Evolutionary conservation across 2,113 vertebrate genomes (phyloP), one percentile per base, ranked within the genome.

Genomic region (Pycnonotus jocosus): DNA sequence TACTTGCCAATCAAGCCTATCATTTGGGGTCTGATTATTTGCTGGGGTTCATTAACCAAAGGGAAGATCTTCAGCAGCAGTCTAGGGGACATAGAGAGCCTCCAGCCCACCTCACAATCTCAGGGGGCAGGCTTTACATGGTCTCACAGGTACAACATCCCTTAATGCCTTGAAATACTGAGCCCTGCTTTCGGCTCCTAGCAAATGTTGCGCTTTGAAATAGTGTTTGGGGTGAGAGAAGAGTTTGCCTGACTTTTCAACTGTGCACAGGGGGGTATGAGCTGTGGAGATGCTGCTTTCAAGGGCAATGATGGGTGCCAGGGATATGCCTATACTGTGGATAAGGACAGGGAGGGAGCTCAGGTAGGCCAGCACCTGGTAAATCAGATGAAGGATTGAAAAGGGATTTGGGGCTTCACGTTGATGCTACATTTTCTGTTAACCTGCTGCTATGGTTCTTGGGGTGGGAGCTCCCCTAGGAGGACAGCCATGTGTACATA

Each of bases 281-380:
- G 12, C 11, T 37, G 37, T 10, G 3, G 9, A 4, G 5, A 19
- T 3, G 3, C 24, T 57, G 3, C 30, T 61, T 47, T 56, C 40
- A 64, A 77, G 37, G 44, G 28, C 37, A 61, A 4, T 31, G 17
- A 5, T 69, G 28, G 10, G 17, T 80, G 13, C 8, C 9, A 31
- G 21, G n/a, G 13, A 8, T 48, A 12, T 4, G 1, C 19, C 48
- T 37, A 40, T 7, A n/a, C 2, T 4, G 1, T 0, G 3, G 35
- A 12, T 0, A 8, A 73, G n/a, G 20, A 30, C 14, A 56, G 12
- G 4, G 12, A 40, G 33, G 16, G 13, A 71, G 44, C 5, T 51
- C 58, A 35, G 10, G 22, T 12, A 84, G 38, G 24, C 8, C 35
- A 71, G 17, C 15, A 56, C 8, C 15, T 60, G 30, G 9, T 44